Evolutionary conservation across 2,113 vertebrate genomes (phyloP).

Genomic region (Petrocephalus zakoni): DNA sequence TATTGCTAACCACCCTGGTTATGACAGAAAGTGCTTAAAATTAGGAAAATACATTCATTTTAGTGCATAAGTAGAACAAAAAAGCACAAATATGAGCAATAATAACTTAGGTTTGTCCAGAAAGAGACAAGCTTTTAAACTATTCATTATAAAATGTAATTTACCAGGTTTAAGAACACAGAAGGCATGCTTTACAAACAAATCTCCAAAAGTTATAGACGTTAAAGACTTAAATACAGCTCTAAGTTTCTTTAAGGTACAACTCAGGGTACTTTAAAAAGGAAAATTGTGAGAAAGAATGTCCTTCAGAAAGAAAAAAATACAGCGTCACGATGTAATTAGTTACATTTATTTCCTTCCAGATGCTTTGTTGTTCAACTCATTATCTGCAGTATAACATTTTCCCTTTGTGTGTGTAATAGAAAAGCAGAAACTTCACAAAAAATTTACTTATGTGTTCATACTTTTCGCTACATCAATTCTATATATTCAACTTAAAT

Average conservation of each 20-base stretch:
- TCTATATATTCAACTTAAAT: background rate
- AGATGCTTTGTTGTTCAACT: no score
- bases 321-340: no score
- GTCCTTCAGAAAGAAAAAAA: conserved; percentile 23
- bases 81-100: background rate
- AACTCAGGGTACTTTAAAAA: background rate
- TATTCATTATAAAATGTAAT: conserved; percentile 69
- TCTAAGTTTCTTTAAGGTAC: conserved; percentile 7
- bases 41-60: background rate
- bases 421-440: background rate
- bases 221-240: conserved; percentile 43
- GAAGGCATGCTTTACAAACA: conserved; percentile 61
- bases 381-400: no score
- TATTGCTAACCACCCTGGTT: background rate
- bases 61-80: background rate
- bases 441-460: background rate
- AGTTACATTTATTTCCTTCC: background rate
- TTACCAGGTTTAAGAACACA: conserved; percentile 63
- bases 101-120: background rate
- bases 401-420: background rate
- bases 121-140: conserved; percentile 42
- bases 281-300: background rate
- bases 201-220: conserved; percentile 46
- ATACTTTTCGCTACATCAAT: background rate
- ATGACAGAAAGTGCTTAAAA: background rate